Conservation (phyloP, 53 echinoderm and acorn worm genomes). For the Henricia sp. region DNA sequence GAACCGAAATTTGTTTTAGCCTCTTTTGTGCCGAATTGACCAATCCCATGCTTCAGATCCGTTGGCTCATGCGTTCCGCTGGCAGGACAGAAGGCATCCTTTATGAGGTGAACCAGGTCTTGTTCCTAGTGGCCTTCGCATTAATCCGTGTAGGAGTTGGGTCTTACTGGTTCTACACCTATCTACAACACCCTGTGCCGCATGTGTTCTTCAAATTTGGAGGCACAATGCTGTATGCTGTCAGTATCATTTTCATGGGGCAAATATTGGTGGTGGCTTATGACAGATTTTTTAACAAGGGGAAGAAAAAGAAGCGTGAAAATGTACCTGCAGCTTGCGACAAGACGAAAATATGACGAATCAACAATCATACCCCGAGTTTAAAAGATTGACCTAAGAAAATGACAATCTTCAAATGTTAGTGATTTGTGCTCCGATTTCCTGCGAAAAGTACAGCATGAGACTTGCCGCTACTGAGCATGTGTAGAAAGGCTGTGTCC, state of each 20-base stretch:
- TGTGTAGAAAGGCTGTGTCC: not conserved
- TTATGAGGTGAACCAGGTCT: constrained; percentile 80
- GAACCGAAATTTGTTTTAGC: constrained; percentile 74
- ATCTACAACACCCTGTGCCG: constrained; percentile 66
- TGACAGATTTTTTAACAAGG: not conserved
- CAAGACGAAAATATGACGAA: not conserved
- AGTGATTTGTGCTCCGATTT: not conserved
- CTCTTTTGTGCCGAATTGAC: constrained; percentile 83
- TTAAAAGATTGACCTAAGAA: not conserved
- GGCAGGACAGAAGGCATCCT: constrained; percentile 30
- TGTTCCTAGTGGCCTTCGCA: constrained; percentile 73
- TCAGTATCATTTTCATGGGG: constrained; percentile 72
- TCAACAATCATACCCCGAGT: not conserved
- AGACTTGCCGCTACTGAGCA: not conserved
- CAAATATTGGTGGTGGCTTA: constrained; percentile 9
- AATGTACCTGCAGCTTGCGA: not conserved
- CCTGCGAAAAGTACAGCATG: not conserved
- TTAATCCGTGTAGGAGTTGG: constrained; percentile 72
- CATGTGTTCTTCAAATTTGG: constrained; percentile 66
- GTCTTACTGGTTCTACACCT: constrained; percentile 65
- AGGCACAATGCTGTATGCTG: constrained; percentile 59
- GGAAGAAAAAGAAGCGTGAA: not conserved
- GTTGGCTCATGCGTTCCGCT: constrained; percentile 85
- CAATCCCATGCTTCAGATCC: constrained; percentile 79
- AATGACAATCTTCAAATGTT: not conserved